These are phyloP conservation scores for Eilema griseolum DNA, from an alignment of 2,888 invertebrate species.

Conservation along the genomic window DNA sequence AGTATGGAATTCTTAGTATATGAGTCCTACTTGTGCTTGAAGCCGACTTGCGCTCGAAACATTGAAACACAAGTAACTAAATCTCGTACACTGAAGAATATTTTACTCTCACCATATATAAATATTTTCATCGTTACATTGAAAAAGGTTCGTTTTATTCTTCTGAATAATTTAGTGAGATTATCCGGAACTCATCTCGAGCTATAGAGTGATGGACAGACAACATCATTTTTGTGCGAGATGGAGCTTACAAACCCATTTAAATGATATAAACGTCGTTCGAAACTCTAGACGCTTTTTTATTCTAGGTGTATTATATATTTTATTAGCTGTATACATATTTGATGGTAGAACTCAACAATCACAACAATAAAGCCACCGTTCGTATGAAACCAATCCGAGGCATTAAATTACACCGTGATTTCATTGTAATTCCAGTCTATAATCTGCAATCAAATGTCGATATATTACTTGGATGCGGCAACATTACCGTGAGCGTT, in stretches of 20 bases:
- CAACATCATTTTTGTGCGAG: conserved; percentile 15
- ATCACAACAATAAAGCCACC: conserved; percentile 33
- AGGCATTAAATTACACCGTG: conserved; percentile 50
- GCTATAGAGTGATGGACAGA: conserved; percentile 31
- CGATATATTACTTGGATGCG: conserved; percentile 62
- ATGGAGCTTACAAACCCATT: conserved; percentile 12
- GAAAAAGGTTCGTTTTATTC: conserved; percentile 22
- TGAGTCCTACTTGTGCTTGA: too few species aligned
- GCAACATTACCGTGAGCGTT: conserved; percentile 53
- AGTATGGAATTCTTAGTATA: too few species aligned
- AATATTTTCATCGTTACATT: conserved; percentile 21
- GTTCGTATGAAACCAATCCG: conserved; percentile 49
- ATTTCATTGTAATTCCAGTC: conserved; percentile 61
- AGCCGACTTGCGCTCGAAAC: too few species aligned
- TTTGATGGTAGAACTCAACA: conserved; percentile 43
- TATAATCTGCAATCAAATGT: conserved; percentile 65
- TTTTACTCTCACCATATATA: conserved; percentile 15
- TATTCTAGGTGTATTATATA: conserved; percentile 3
- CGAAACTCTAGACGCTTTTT: not conserved
- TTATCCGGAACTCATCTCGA: not conserved
- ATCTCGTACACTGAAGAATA: not conserved
- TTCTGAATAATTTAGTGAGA: conserved; percentile 19
- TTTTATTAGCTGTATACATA: conserved; percentile 23
- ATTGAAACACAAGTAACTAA: too few species aligned
- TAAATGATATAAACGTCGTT: not conserved